Percentiles rank a stretch among this genome's conserved stretches.
Evolutionary conservation across 2,797 vertebrate genomes (phyloP).

Genomic region (Cichlasoma orientale): DNA sequence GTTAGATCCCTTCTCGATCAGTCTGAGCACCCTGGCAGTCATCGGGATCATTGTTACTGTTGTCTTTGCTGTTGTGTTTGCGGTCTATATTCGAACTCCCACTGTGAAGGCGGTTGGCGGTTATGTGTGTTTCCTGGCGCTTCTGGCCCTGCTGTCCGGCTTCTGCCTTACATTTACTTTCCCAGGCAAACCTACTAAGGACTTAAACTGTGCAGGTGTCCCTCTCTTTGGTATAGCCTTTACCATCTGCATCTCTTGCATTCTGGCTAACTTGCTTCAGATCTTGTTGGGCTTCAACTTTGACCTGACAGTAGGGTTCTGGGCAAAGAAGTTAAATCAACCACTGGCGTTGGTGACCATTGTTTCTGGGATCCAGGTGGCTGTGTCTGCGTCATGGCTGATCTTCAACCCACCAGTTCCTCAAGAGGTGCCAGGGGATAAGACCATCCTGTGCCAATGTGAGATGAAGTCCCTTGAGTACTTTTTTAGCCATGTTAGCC

Average conservation of each 20-base stretch:
- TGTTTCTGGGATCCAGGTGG: constrained; percentile 57
- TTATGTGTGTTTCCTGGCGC: constrained; percentile 66
- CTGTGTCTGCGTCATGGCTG: constrained; percentile 58
- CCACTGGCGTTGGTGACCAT: constrained; percentile 50
- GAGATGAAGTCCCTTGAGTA: not conserved
- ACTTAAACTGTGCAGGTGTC: constrained; percentile 41
- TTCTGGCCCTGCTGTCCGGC: constrained; percentile 61
- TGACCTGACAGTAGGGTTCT: not conserved
- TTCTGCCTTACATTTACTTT: constrained; percentile 54
- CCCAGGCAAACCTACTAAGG: constrained; percentile 20
- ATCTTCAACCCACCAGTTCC: not conserved
- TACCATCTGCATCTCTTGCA: constrained; percentile 70
- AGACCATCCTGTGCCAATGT: constrained; percentile 40
- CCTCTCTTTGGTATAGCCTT: constrained; percentile 67
- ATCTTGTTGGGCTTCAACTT: constrained; percentile 71
- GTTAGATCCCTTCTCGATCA: constrained; percentile 50
- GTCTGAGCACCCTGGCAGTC: constrained; percentile 21
- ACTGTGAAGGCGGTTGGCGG: constrained; percentile 76
- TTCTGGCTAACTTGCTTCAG: constrained; percentile 74
- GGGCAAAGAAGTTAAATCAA: constrained; percentile 55
- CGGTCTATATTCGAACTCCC: constrained; percentile 54
- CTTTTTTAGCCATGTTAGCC: constrained; percentile 44
- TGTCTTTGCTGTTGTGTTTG: constrained; percentile 53
- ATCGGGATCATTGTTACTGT: constrained; percentile 49
- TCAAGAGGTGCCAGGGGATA: fast-evolving